Conservation (phyloP, 2,888 invertebrate genomes). For the Odontocerum albicorne region DNA sequence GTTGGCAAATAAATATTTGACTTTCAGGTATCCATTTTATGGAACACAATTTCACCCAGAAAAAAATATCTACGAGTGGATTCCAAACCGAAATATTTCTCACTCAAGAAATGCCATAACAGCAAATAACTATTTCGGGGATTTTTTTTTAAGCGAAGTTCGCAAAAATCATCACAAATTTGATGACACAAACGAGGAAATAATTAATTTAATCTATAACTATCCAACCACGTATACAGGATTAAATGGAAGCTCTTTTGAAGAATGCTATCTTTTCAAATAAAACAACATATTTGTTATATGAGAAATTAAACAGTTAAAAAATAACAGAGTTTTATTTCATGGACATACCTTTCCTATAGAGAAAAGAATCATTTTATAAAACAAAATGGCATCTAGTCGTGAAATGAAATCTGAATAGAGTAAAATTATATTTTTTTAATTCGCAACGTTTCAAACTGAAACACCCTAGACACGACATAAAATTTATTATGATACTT, state of each 20-base stretch:
- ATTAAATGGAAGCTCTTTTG: constrained; percentile 55
- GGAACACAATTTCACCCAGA: constrained; percentile 93
- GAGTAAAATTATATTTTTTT: too few species aligned
- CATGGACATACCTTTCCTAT: too few species aligned
- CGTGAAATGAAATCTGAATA: too few species aligned
- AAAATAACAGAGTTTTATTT: too few species aligned
- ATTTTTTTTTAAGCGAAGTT: constrained; percentile 80
- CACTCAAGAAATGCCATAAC: constrained; percentile 67
- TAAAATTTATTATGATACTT: too few species aligned
- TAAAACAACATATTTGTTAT: too few species aligned
- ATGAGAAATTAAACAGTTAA: too few species aligned
- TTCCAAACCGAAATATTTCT: constrained; percentile 59
- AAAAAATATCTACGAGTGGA: constrained; percentile 81
- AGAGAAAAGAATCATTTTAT: too few species aligned
- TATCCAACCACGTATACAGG: constrained; percentile 65
- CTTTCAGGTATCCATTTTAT: constrained; percentile 72
- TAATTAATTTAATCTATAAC: constrained; percentile 70
- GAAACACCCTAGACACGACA: too few species aligned
- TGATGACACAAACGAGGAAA: constrained; percentile 54
- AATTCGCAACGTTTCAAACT: too few species aligned
- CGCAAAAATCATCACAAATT: constrained; percentile 67
- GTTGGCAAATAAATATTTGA: too few species aligned
- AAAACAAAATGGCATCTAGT: too few species aligned
- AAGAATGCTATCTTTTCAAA: constrained; percentile 66
- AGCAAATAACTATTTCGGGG: constrained; percentile 74